Percentiles rank a stretch among this genome's conserved stretches.
These are phyloP conservation scores for Lampropteryx suffumata DNA, from an alignment of 2,888 invertebrate species.

Conservation along the genomic window DNA sequence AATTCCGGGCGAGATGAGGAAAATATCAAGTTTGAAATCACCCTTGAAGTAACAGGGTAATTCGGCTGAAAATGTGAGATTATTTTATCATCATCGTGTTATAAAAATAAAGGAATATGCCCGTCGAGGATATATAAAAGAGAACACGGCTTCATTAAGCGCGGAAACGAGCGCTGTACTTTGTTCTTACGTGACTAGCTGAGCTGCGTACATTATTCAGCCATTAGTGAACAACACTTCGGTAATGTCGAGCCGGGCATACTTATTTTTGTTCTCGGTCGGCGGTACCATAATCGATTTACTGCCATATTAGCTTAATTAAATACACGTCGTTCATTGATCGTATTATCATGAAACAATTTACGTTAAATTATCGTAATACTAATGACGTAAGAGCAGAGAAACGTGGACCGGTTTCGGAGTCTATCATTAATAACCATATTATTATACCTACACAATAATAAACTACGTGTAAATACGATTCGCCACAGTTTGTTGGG, in stretches of 20 bases:
- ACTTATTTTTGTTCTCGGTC: conserved; percentile 41
- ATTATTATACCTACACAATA: conserved; percentile 5
- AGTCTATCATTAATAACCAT: conserved; percentile 16
- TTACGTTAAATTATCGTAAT: conserved; percentile 25
- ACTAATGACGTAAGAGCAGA: conserved; percentile 17
- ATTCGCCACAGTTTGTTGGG: conserved; percentile 32
- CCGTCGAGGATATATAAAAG: conserved; percentile 39
- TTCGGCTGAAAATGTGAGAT: conserved; percentile 31
- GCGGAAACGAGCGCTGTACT: conserved; percentile 51
- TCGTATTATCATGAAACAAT: conserved; percentile 12
- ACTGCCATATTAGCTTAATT: conserved; percentile 23
- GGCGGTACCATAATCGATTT: conserved; percentile 35
- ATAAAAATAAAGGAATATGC: conserved; percentile 43
- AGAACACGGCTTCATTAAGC: conserved; percentile 52
- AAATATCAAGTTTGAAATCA: conserved; percentile 31
- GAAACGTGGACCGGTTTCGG: conserved; percentile 24
- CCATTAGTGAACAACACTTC: conserved; percentile 55
- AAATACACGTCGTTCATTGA: conserved; percentile 20
- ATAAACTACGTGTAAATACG: conserved; percentile 27
- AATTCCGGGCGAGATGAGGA: conserved; percentile 19
- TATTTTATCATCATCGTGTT: conserved; percentile 36
- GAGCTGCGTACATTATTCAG: conserved; percentile 61
- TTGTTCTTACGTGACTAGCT: conserved; percentile 59
- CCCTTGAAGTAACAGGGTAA: conserved; percentile 24
- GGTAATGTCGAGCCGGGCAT: conserved; percentile 41